Base-by-base conservation (phyloP, 2,888 invertebrate species). In the Ischnus inquisitorius region DNA sequence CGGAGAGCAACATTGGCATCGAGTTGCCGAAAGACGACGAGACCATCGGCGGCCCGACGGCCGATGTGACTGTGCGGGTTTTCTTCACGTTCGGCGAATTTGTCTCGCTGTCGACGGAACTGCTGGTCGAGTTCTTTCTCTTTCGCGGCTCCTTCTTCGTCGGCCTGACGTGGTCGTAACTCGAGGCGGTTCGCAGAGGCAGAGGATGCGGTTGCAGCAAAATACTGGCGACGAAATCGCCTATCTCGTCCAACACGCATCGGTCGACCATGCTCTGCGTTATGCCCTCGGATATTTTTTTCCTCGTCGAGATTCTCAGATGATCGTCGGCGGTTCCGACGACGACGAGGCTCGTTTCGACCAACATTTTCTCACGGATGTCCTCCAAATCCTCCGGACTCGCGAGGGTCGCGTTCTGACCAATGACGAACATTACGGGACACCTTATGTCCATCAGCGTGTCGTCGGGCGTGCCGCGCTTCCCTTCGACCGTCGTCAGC, bases 231-330 rank as follows among this genome's bases (percentile, higher is more conserved):
- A 96, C 93, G 89, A 96, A 96, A 87, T 96, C 96, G 1, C 95
- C 95, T 4, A 96, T 94, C 91, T 96, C 96, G 88, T 96, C 96
- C 92, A 97, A 94, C 76, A 98, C 95, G 93, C 96, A 96, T 74
- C 96, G 94, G 90, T 98, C 97, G 0, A 97, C 96, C 94, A 97
- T 96, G 54, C 95, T 95, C 91, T 98, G 97, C 0, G 97, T 97
- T 19, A 97, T 95, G 16, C 96, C 96, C 89, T 97, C 96, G n/a
- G 95, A 94, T 88, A 96, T 95, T 85, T 96, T 95, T 91, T 97
- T 97, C 69, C 95, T 95, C 84, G 96, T 96, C 5, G 95, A 95
- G 83, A 98, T 95, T 54, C 97, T 94, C 19, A 98, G 93, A 75
- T 95, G 94, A 92, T 97, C 97, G 93, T 97, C 97, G 0, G 97